Conservation (phyloP, 2,113 vertebrate genomes). For the Plecotus auritus region DNA sequence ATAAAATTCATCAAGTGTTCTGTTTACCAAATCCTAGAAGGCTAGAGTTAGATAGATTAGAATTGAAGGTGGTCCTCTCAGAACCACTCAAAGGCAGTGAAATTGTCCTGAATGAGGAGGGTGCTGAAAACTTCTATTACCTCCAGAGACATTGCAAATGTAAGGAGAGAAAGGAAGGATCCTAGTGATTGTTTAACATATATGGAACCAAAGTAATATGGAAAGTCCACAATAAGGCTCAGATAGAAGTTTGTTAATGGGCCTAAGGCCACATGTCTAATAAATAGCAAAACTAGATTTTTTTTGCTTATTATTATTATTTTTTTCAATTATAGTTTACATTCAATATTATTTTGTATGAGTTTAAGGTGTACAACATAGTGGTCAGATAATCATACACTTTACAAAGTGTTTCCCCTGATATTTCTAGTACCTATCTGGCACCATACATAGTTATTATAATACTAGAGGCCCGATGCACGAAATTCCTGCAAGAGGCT, state of each 20-base stretch:
- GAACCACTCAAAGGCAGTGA: not conserved
- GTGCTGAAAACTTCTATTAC: not conserved
- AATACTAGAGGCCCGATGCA: not conserved
- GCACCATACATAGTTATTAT: not conserved
- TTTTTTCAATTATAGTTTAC: not conserved
- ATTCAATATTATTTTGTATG: not conserved
- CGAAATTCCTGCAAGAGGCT: too few species aligned
- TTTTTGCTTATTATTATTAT: not conserved
- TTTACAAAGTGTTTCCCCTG: not conserved
- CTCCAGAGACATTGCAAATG: not conserved
- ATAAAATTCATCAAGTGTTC: not conserved
- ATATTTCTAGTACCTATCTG: not conserved
- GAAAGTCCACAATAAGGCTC: not conserved
- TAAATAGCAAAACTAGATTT: not conserved
- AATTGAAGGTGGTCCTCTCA: not conserved
- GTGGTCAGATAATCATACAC: not conserved
- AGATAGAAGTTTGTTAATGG: not conserved
- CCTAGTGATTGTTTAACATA: not conserved
- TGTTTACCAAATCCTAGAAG: not conserved
- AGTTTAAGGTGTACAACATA: not conserved
- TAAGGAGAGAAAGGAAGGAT: not conserved
- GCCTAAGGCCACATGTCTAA: not conserved
- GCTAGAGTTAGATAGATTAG: not conserved
- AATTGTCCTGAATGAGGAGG: not conserved
- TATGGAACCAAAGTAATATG: not conserved